Conservation (phyloP, 2,113 vertebrate genomes). For the Coregonus clupeaformis region DNA sequence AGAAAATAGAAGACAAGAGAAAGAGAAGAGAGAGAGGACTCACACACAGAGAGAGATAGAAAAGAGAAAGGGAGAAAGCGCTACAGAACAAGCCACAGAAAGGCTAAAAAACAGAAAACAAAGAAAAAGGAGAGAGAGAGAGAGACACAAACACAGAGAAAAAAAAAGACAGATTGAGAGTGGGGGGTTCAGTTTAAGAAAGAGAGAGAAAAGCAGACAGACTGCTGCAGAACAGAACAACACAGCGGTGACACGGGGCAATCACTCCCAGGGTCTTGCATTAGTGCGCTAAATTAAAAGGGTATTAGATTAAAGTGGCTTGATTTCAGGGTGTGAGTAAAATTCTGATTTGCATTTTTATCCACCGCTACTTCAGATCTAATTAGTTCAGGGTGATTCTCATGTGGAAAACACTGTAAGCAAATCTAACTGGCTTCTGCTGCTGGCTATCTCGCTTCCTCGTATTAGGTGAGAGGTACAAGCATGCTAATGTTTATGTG, state of each 20-base stretch:
- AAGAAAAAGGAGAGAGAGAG: no score
- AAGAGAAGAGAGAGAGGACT: no score
- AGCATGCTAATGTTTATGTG: conserved; percentile 42
- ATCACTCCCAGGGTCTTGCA: conserved; percentile 78
- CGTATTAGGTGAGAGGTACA: conserved; percentile 52
- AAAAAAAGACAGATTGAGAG: neutral
- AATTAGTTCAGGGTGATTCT: conserved; percentile 83
- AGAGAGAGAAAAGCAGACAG: conserved; percentile 13
- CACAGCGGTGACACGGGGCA: conserved; percentile 70
- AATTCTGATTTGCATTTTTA: conserved; percentile 83
- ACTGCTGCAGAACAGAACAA: conserved; percentile 42
- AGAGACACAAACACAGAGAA: neutral
- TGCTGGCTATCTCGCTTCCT: conserved; percentile 60
- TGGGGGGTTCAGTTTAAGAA: no score
- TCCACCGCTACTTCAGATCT: conserved; percentile 78
- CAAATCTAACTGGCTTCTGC: conserved; percentile 75
- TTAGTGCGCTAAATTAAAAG: conserved; percentile 82
- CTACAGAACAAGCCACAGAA: no score
- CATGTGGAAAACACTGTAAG: conserved; percentile 77
- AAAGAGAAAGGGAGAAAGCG: no score
- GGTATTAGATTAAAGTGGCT: conserved; percentile 84
- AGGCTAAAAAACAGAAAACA: no score
- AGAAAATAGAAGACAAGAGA: no score
- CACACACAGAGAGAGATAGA: no score
- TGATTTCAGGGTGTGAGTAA: conserved; percentile 84